Base-by-base conservation (phyloP, 2,113 vertebrate genomes). In the Tretioscincus oriximinensis region DNA sequence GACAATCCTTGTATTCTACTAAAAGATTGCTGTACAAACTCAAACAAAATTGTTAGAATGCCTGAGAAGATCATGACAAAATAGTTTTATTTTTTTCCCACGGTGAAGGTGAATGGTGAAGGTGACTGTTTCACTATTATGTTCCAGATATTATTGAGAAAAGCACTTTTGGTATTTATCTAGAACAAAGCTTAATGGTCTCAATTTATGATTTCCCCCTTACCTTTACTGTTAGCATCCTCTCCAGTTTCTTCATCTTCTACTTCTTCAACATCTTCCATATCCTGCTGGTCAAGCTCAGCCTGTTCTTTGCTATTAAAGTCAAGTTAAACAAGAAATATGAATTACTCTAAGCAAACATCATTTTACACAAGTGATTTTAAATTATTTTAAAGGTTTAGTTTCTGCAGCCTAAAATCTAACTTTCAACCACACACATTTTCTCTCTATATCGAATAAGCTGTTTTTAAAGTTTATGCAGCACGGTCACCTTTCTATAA, bases 241-340 rank as follows among this genome's bases (percentile, higher is more conserved):
- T 99, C 98, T 86, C 95, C 97, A 68, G 96, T 94, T 94, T 99
- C 98, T 90, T 96, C 96, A 77, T 99, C 98, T 87, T 99, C 98
- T 87, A 99, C 95, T 84, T 99, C 98, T 92, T 99, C 98, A 91
- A 99, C 98, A 77, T 99, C 98, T 92, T 99, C 98, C 97, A 99
- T 98, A 90, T 99, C 98, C 90, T 99, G 98, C 64, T 97, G 97
- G 93, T 99, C 98, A 94, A 99, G 95, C 93, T 98, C 97, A 88
- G 97, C 91, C 88, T 97, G 97, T 90, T 99, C 98, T 97, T 99
- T 99, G 95, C 98, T 99, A 93, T 87, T 24, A 90, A 80, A 35
- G 81, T 73, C 73, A 82, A 61, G 7, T 81, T 74, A 18, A 87
- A 49, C 16, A 61, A 91, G 1, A 83, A 75, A 9, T 87, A 45